Conservation (phyloP, 2,113 vertebrate species). For the Sapajus apella region DNA sequence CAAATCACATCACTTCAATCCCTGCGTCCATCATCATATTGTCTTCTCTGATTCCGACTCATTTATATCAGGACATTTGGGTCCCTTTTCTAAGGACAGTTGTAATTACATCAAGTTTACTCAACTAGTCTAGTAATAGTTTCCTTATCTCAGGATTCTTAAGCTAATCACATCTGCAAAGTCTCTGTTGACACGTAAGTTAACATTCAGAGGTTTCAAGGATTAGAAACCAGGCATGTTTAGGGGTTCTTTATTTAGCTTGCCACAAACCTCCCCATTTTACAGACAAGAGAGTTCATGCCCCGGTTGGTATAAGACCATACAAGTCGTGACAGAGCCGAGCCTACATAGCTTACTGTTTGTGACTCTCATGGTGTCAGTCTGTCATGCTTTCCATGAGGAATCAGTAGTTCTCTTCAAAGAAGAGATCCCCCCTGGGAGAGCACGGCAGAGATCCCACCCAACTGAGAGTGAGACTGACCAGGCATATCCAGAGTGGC, state of each 20-base stretch:
- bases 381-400: neutral
- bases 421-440: neutral
- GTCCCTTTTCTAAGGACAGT: neutral
- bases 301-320: neutral
- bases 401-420: neutral
- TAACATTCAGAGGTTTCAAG: neutral
- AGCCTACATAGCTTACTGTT: neutral
- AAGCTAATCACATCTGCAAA: neutral
- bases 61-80: neutral
- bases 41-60: neutral
- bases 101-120: neutral
- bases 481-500: neutral
- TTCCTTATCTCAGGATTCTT: neutral
- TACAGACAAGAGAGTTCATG: neutral
- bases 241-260: neutral
- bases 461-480: neutral
- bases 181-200: neutral
- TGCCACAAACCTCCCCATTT: neutral
- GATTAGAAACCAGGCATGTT: neutral
- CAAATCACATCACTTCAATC: neutral
- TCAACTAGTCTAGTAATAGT: neutral
- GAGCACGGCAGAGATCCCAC: neutral
- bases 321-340: neutral
- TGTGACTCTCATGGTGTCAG: neutral
- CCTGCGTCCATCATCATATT: neutral